Base-by-base conservation (phyloP, 2,888 invertebrate genomes). In the Formica aserva region DNA sequence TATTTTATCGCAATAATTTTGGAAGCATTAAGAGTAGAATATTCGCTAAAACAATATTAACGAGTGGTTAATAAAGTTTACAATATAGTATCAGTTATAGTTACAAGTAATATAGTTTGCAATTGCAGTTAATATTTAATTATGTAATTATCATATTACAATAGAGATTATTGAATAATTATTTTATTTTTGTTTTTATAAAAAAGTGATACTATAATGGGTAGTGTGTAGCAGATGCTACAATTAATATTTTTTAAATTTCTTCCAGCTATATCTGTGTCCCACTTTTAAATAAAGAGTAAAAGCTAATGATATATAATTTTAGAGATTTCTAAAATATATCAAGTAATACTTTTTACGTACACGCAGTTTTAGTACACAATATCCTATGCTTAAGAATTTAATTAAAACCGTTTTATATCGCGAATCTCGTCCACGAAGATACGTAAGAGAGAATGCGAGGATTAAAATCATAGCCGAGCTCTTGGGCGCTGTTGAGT, bases 371-470 rank as follows among this genome's bases (percentile, higher is more conserved):
- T 74, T 60, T 74, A 74, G 5, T 45, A 29, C 32, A 48, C 45
- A 60, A 74, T 60, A 55, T 71, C 9, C 77, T 35, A n/a, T 72
- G 32, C 57, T 80, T 13, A 26, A 74, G 78, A 60, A 26, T 80
- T 80, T 80, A 80, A 80, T 80, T 75, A 80, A 80, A 75, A 63
- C 52, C 18, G 65, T 75, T 75, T 65, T 71, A 74, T 75, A 82
- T 81, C 81, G 38, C 52, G 29, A 41, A 63, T 15, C 65, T 72
- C 63, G 63, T 82, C 55, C 45, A 55, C 55, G 18, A 52, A 35
- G 60, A 62, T 74, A 48, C 38, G 75, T 38, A 32, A 35, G 62
- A 22, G 75, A 63, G 67, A 66, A 66, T 48, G 48, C 66, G 69
- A 35, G 82, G 66, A 82, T 82, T 76, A 66, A 82, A 82, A 76